phyloP scores from a whole-genome alignment of 2,113 vertebrate species.

The Podarcis cretensis region DNA sequence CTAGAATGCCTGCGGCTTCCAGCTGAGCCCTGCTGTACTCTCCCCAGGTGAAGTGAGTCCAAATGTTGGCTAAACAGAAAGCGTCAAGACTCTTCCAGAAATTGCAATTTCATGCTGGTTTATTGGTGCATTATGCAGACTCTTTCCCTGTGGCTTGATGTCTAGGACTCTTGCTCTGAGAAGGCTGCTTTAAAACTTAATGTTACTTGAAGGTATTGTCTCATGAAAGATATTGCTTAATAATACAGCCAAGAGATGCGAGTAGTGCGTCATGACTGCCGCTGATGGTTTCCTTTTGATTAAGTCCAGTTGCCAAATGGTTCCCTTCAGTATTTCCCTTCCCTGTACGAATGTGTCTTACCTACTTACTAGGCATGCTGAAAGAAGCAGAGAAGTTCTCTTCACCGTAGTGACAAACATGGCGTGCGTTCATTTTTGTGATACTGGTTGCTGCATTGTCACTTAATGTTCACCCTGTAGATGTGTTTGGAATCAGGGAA shows the following conservation, averaged over 20 bases:
- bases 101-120: conserved; percentile 37
- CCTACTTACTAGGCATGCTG: conserved; percentile 35
- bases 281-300: conserved; percentile 30
- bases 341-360: conserved; percentile 22
- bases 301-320: conserved; percentile 30
- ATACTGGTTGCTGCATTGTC: conserved; percentile 30
- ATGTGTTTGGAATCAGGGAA: background rate
- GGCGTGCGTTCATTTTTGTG: conserved; percentile 43
- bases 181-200: conserved; percentile 33
- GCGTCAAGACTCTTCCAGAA: conserved; percentile 30
- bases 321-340: conserved; percentile 40
- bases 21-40: conserved; percentile 8
- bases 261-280: background rate
- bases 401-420: conserved; percentile 40
- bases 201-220: conserved; percentile 42
- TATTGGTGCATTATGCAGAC: conserved; percentile 25
- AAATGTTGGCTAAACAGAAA: conserved; percentile 24
- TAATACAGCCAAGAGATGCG: conserved; percentile 12
- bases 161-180: conserved; percentile 27
- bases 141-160: conserved; percentile 34
- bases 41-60: conserved; percentile 8
- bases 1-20: background rate
- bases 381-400: conserved; percentile 34
- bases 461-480: background rate
- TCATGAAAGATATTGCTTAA: conserved; percentile 25